These are phyloP conservation scores for Denticeps clupeoides DNA, from an alignment of 2,797 vertebrate genomes.

Conservation along the genomic window DNA sequence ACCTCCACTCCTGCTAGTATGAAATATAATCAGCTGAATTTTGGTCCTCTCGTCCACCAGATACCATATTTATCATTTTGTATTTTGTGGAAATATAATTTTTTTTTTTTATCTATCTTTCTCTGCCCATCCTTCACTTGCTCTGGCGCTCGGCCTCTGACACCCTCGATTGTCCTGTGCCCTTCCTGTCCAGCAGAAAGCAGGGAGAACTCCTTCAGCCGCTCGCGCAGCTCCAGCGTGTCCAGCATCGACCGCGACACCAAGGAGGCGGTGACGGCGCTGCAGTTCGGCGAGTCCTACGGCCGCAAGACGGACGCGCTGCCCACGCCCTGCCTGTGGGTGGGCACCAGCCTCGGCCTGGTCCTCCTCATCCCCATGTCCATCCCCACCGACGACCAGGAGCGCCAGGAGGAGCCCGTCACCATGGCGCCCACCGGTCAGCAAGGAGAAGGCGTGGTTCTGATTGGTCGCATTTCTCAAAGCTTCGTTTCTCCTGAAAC, in stretches of 20 bases:
- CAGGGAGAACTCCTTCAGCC: conserved; percentile 90
- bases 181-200: conserved; percentile 60
- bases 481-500: no score
- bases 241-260: conserved; percentile 95
- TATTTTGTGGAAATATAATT: no score
- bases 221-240: conserved; percentile 93
- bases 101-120: conserved; percentile 2
- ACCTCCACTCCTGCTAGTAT: no score
- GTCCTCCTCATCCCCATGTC: conserved; percentile 82
- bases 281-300: conserved; percentile 88
- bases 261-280: conserved; percentile 84
- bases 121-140: neutral
- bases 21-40: no score
- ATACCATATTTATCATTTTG: no score
- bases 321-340: conserved; percentile 84
- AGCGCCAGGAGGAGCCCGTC: conserved; percentile 77
- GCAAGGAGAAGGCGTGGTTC: no score
- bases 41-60: no score
- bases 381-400: conserved; percentile 72
- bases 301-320: conserved; percentile 70
- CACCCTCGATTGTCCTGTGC: neutral
- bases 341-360: conserved; percentile 87
- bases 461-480: no score
- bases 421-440: conserved; percentile 80
- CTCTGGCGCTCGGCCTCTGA: neutral